Base-by-base conservation (phyloP, 1,140 invertebrate species). In the Palaemon carinicauda region DNA sequence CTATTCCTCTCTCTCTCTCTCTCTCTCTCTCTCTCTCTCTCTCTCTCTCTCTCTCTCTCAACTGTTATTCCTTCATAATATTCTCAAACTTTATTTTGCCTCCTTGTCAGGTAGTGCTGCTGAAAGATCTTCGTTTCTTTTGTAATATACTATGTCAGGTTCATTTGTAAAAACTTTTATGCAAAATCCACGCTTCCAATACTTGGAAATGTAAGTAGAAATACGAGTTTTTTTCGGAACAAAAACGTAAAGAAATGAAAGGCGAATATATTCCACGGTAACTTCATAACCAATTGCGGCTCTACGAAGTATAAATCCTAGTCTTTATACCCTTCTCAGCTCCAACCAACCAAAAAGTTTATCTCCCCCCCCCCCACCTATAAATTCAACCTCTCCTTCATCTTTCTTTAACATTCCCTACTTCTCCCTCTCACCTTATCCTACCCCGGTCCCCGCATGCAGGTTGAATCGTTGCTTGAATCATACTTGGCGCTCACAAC, bases 21-120 rank as follows among this genome's bases (percentile, higher is more conserved):
- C 65, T 29, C 65, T 1, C 65, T 71, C 65, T 27, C 65, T 27
- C 65, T 71, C 65, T 29, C 65, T 1, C 65, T 71, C 65, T 71
- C 65, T 71, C 65, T 71, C 65, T 71, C 65, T 71, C 65, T 71
- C 65, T 71, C 65, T 71, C 65, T 71, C 65, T 69, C 65, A n/a
- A n/a, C n/a, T 69, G 21, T 21, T 69, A 24, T 69, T 29, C 31
- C 65, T 69, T 29, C 31, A 60, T 60, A n/a, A n/a, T n/a, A 60
- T 60, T 5, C 17, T n/a, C 24, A 21, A 71, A 71, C 24, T 60
- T 3, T 24, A 15, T 24, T 60, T 1, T 24, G 19, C 19, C 54
- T 60, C 41, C 12, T 41, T 41, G 41, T 41, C 41, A 41, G 41
- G 0, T 12, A 7, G 41, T 12, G 41, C 41, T 41, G 41, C 41